A percentile compares a stretch with the other conserved stretches of the same genome.
Evolutionary conservation across 2,888 invertebrate species (phyloP).

Genomic region (Lucinisca nassula): DNA sequence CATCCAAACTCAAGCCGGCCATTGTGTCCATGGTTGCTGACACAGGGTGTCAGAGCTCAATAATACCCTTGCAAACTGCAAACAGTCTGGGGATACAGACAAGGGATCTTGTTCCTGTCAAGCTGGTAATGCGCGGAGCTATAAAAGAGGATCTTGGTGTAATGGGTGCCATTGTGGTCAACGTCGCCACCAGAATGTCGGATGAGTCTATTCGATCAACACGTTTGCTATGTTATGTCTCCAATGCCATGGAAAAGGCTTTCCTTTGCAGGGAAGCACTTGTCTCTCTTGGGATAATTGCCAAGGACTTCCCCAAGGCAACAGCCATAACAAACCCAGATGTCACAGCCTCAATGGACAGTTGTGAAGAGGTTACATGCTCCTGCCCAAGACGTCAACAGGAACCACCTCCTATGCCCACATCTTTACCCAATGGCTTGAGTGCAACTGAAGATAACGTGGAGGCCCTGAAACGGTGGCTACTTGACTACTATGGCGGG

Average conservation of each 20-base stretch:
- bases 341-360: background rate
- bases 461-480: background rate
- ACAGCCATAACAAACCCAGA: background rate
- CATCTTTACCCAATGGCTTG: too few relatives aligned
- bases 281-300: background rate
- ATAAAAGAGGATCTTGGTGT: too few relatives aligned
- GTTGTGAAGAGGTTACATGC: too few relatives aligned
- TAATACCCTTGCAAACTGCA: too few relatives aligned
- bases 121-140: conserved; percentile 61
- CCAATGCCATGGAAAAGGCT: too few relatives aligned
- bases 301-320: background rate
- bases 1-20: too few relatives aligned
- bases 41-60: too few relatives aligned
- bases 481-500: too few relatives aligned
- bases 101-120: conserved; percentile 56
- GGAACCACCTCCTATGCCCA: too few relatives aligned
- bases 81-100: conserved; percentile 32
- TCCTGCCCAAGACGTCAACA: too few relatives aligned
- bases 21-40: too few relatives aligned
- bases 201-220: background rate
- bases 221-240: background rate
- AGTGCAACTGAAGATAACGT: background rate
- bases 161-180: too few relatives aligned
- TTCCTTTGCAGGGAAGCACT: background rate
- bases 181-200: conserved; percentile 18